Conservation (phyloP, 2,888 invertebrate genomes). For the Anodontia alba region DNA sequence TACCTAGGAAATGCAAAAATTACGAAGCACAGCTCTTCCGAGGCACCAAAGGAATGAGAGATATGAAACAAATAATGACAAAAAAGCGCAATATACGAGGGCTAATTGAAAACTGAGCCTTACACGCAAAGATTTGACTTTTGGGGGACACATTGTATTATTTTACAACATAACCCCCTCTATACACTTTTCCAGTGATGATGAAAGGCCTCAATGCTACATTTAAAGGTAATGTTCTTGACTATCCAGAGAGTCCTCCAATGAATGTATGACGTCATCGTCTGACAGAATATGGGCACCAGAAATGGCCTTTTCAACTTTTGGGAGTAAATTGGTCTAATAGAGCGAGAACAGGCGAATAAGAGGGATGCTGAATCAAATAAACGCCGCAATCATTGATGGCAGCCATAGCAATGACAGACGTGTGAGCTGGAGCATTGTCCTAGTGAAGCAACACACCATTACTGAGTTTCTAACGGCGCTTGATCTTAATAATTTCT, state of each 20-base stretch:
- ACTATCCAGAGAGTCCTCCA: neutral
- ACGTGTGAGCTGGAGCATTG: neutral
- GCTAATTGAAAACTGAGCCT: too few species aligned
- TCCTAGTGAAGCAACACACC: neutral
- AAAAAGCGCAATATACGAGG: too few species aligned
- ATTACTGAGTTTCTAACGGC: neutral
- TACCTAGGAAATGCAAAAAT: too few species aligned
- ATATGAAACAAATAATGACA: too few species aligned
- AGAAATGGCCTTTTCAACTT: neutral
- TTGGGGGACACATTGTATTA: too few species aligned
- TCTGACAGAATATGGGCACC: neutral
- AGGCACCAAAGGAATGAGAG: too few species aligned
- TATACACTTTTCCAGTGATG: too few species aligned
- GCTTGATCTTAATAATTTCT: neutral
- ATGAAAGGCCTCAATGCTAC: too few species aligned
- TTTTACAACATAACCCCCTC: too few species aligned
- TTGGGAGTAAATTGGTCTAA: conserved; percentile 8
- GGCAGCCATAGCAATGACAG: neutral
- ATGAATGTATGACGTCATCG: neutral
- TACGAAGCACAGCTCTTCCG: too few species aligned
- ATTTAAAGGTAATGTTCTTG: neutral
- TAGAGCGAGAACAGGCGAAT: conserved; percentile 5
- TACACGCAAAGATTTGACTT: too few species aligned
- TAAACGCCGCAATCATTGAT: conserved; percentile 13
- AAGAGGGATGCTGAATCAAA: conserved; percentile 9